Evolutionary conservation across 2,113 vertebrate genomes (phyloP), one percentile per base, ranked within the genome.

Genomic region (Castor canadensis): DNA sequence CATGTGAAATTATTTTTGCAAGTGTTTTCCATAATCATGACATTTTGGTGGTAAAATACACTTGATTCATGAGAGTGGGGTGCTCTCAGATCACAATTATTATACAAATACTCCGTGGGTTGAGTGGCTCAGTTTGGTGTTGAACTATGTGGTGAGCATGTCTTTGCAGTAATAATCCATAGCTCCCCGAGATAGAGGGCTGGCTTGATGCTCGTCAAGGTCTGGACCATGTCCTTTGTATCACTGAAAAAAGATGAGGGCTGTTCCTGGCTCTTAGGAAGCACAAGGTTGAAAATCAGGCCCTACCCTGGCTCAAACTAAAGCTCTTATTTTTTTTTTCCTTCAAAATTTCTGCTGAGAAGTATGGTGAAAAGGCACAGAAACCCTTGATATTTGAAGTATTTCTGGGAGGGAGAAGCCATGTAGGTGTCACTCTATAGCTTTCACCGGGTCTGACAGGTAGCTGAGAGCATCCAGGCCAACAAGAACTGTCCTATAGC

Each of bases 401-500:
- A 12, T 83, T 94, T 66, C 49, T 79, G 43, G 56, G 3, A 24
- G 19, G 24, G 73, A 77, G 69, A 91, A 1, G 17, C 17, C 43
- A 28, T 1, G 0, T 2, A 17, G 3, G 35, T 20, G 30, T 76
- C n/a, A 17, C 28, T 38, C 16, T 1, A 10, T 7, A 13, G 20
- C 9, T 19, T 84, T 73, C 7, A 8, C 3, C 20, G 13, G 3
- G 22, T 1, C 17, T 5, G 1, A 32, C 22, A 4, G 7, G 13
- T 4, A 0, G 8, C 49, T 9, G 43, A 20, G 8, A 0, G 1
- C 13, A 13, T 47, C 2, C 32, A 3, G 43, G 19, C 35, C 13
- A 22, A 22, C 0, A 8, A 16, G 19, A 2, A 0, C 3, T 9
- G 8, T 38, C 54, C 47, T 3, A 1, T 43, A 1, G 24, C 26